Evolutionary conservation across 1,140 invertebrate species (phyloP), one percentile per base, ranked within the genome.

Genomic region (Meloidogyne hapla): DNA sequence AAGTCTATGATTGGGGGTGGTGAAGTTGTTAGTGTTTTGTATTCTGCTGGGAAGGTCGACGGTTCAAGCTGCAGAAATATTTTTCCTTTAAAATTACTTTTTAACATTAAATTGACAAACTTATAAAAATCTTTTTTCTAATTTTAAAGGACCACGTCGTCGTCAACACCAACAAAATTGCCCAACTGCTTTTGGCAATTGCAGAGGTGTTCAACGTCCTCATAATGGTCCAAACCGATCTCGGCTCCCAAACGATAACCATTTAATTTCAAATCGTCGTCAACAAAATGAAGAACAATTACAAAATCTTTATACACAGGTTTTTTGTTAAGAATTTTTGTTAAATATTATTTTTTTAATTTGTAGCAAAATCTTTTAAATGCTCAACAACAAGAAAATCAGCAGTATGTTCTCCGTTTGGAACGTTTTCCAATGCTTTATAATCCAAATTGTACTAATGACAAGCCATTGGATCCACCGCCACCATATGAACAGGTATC

Each of bases 291-390:
- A 33, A 6, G 65, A 63, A 62, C 77, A 38, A 25, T 6, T 80
- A 67, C 76, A 80, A 48, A 42, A 56, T 25, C 33, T 80, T 25
- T 25, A 61, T 38, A 40, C 68, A 42, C 77, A 78, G 75, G 78
- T 78, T 66, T 6, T 23, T 78, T 25, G 70, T n/a, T n/a, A n/a
- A n/a, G n/a, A 77, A 9, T 26, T 42, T 64, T 56, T 23, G 62
- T 9, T 75, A 62, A 62, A 9, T 77, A 2, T 28, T 25, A 15
- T n/a, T 61, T 26, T 42, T 42, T 25, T 23, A 48, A 12, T 21
- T 62, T 81, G 18, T 62, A 83, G 80, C 66, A 84, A 69, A 84
- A 82, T 61, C 42, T 84, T 21, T 61, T 81, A 38, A 81, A 80
- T 62, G 80, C 72, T 21, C 38, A 68, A 15, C 28, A 76, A 12